Evolutionary conservation across 1,140 invertebrate genomes (phyloP).

Genomic region (Rhizoglyphus robini): DNA sequence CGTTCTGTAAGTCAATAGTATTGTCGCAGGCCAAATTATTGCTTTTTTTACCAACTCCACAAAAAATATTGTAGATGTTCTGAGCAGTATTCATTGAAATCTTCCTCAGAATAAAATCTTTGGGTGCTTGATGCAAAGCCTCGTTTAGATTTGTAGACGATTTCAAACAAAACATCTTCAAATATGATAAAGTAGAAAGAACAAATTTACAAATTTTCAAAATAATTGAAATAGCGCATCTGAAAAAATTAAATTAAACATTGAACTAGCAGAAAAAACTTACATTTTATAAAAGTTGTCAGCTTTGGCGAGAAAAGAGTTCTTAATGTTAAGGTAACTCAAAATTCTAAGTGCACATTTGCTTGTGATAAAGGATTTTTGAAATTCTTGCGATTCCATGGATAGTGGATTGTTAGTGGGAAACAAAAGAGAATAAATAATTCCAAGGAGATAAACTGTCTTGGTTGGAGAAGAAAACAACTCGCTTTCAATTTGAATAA

Average conservation of each 20-base stretch:
- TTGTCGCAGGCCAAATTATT: too few relatives aligned
- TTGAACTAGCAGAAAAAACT: slow-evolving; percentile 13
- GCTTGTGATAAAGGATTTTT: slow-evolving; percentile 72
- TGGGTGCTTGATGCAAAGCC: slow-evolving; percentile 53
- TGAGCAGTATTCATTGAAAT: slow-evolving; percentile 61
- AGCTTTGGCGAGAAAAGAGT: slow-evolving; percentile 67
- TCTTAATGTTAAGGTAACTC: slow-evolving; percentile 63
- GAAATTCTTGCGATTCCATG: slow-evolving; percentile 69
- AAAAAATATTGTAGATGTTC: slow-evolving; percentile 31
- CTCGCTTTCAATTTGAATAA: slow-evolving; percentile 39
- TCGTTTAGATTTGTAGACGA: slow-evolving; percentile 51
- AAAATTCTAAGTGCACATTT: slow-evolving; percentile 63
- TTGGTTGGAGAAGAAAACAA: slow-evolving; percentile 57
- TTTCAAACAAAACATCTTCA: slow-evolving; percentile 32
- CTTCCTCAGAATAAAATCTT: slow-evolving; percentile 52
- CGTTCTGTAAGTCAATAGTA: not conserved
- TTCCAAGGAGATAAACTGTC: slow-evolving; percentile 57
- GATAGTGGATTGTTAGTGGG: slow-evolving; percentile 67
- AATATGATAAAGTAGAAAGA: slow-evolving; percentile 56
- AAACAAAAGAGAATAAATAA: slow-evolving; percentile 71
- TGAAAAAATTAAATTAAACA: slow-evolving; percentile 28
- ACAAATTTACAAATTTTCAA: slow-evolving; percentile 76
- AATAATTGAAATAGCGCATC: slow-evolving; percentile 68
- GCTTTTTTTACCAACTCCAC: too few relatives aligned
- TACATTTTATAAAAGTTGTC: slow-evolving; percentile 62